Evolutionary conservation across 92 coral and sea anemone species (phyloP), one percentile per base, ranked within the genome.

Genomic region (Phenganax stokvisi): DNA sequence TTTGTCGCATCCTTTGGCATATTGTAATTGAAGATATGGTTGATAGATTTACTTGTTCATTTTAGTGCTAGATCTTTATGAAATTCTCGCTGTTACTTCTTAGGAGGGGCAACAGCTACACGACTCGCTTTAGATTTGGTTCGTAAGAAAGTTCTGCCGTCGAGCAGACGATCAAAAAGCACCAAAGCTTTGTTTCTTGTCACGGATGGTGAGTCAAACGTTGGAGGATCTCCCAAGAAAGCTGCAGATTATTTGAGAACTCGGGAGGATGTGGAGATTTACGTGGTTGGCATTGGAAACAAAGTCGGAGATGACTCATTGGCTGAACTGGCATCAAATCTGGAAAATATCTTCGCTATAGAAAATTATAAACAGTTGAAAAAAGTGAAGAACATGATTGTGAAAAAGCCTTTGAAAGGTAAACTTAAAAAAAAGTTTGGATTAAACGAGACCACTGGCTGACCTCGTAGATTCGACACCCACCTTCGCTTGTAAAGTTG

Each of bases 161-260:
- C 69, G 20, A 84, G 93, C 37, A 37, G 9, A 53, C 79, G 97
- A 20, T 6, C 9, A 7, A 79, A 78, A 55, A 90, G 92, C 72
- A 89, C 89, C 56, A 88, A 89, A 53, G 91, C 85, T 3, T n/a
- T 93, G 70, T 83, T 93, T 77, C 88, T 93, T 68, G 85, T 93
- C 17, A 93, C 97, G 6, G 97, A 93, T 57, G 97, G 97, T 10
- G 84, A 73, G 72, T 93, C 97, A 4, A 93, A 93, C 80, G 84
- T 91, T 0, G 97, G 97, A 7, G 93, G 93, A 12, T 74, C 90
- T 31, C 96, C 97, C 6, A 65, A 66, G 27, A 85, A 56, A 51
- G 90, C 87, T 13, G 97, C 97, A 0, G 72, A 84, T 31, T 0
- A 10, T 9, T 81, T 90, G 6, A 72, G 84, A n/a, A 69, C 89